Evolutionary conservation across 2,113 vertebrate genomes (phyloP).

Genomic region (Siniperca knerii): DNA sequence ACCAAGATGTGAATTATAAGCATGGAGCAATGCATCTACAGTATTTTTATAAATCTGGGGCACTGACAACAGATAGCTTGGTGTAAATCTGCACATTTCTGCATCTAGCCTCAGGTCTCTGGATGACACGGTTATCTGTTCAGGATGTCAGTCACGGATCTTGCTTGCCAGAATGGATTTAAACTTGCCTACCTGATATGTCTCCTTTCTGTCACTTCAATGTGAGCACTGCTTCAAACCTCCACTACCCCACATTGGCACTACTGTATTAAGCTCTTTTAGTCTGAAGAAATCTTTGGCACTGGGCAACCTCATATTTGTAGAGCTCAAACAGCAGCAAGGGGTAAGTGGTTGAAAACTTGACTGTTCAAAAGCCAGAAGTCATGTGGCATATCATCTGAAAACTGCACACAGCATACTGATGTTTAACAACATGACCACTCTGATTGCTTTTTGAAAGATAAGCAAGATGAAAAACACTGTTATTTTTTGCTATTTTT

Average conservation of each 20-base stretch:
- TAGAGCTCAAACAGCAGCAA: not conserved
- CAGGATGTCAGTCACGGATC: slow-evolving; percentile 21
- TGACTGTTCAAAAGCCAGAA: not conserved
- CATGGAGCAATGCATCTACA: not conserved
- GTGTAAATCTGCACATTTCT: slow-evolving; percentile 17
- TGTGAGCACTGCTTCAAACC: not conserved
- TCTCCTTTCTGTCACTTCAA: slow-evolving; percentile 19
- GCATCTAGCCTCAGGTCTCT: slow-evolving; percentile 2
- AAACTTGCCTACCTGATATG: slow-evolving; percentile 22
- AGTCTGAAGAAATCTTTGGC: not conserved
- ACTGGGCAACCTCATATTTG: not conserved
- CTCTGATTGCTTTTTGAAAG: slow-evolving; percentile 27
- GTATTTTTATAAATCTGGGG: slow-evolving; percentile 2
- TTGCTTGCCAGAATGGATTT: slow-evolving; percentile 32
- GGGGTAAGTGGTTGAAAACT: not conserved
- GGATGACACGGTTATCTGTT: slow-evolving; percentile 35
- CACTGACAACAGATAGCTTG: not conserved
- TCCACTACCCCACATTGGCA: not conserved
- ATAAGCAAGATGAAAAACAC: not conserved
- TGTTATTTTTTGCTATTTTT: not conserved
- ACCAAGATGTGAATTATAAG: not conserved
- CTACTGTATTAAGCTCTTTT: slow-evolving; percentile 17
- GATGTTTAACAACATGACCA: slow-evolving; percentile 11
- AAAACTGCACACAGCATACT: not conserved
- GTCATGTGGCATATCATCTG: not conserved